Evolutionary conservation across 1,140 invertebrate species (phyloP), one percentile per base, ranked within the genome.

Genomic region (Notospermus geniculatus): DNA sequence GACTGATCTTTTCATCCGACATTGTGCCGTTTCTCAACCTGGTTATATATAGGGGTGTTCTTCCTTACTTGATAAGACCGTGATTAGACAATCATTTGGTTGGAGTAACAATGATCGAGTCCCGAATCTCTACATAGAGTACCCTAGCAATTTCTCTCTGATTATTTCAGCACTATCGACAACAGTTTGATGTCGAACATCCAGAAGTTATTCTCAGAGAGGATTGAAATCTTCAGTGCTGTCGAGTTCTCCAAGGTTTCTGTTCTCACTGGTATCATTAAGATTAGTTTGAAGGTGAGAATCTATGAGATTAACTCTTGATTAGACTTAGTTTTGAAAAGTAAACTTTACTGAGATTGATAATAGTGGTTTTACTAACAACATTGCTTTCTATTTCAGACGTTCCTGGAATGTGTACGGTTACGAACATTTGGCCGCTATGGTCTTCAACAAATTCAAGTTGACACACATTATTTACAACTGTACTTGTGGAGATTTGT

Each of bases 391-490:
- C 52, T 29, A 54, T 73, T 76, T 29, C 72, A 93, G 89, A 97
- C 95, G 13, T 88, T 98, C 60, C 85, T 98, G 56, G 97, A 99
- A 83, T 97, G 94, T 80, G 92, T 98, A 0, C 85, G 96, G 62
- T 74, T 98, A 63, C 87, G 92, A 67, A 98, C 95, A 2, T 97
- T 98, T 75, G 95, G 93, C 67, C 91, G 90, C 74, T 96, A 91
- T 83, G 96, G 96, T 4, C 80, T 98, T 29, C 95, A 98, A 77
- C 96, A 99, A 82, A 91, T 99, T 55, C 95, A 98, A 86, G 94
- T 98, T 1, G 96, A 99, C 79, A 91, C 92, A 1, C 92, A 97
- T 82, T 98, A 97, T 78, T 83, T 99, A 22, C 94, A 98, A 74
- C 85, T 95, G 56, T 94, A 97, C 83, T 83, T 99, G 5, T 98